A percentile compares a stretch with the other conserved stretches of the same genome.
phyloP scores from a whole-genome alignment of 1,140 invertebrate genomes.

The Zelostemma sp. region DNA sequence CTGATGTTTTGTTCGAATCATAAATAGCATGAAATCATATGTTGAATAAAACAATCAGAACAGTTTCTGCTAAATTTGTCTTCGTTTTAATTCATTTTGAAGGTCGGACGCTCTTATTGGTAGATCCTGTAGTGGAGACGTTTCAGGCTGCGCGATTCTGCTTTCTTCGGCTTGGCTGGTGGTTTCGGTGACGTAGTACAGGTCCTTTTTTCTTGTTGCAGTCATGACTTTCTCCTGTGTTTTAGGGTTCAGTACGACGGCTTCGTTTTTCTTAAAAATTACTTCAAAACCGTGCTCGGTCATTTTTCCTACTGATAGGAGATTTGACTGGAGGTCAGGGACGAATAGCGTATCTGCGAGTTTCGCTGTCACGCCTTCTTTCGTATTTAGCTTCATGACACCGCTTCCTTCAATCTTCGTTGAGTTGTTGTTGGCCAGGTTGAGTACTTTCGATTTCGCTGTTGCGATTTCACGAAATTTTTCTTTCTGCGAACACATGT shows the following conservation, averaged over 20 bases:
- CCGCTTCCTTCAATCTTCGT: slow-evolving; percentile 2
- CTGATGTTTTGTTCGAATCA: no score
- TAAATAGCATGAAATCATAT: no score
- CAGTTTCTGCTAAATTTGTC: no score
- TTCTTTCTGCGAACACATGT: slow-evolving; percentile 12
- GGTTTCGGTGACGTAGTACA: slow-evolving; percentile 5
- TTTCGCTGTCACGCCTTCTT: not conserved
- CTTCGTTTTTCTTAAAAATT: slow-evolving; percentile 6
- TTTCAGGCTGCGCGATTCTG: slow-evolving; percentile 2
- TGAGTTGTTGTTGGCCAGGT: slow-evolving; percentile 3
- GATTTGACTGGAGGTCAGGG: slow-evolving; percentile 30
- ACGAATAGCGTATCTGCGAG: slow-evolving; percentile 33
- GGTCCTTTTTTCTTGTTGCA: slow-evolving; percentile 2
- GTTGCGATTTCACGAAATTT: not conserved
- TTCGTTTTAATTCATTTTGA: no score
- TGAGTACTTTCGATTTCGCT: not conserved
- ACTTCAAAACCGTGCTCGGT: slow-evolving; percentile 16
- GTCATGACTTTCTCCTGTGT: slow-evolving; percentile 8
- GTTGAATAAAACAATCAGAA: no score
- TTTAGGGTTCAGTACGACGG: not conserved
- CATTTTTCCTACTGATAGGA: slow-evolving; percentile 38
- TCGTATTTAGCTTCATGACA: not conserved
- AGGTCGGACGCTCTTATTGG: no score
- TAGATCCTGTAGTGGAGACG: no score
- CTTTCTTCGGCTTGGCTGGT: slow-evolving; percentile 9